These are phyloP conservation scores for Synergus umbraculus DNA, from an alignment of 2,888 invertebrate species.

Conservation along the genomic window DNA sequence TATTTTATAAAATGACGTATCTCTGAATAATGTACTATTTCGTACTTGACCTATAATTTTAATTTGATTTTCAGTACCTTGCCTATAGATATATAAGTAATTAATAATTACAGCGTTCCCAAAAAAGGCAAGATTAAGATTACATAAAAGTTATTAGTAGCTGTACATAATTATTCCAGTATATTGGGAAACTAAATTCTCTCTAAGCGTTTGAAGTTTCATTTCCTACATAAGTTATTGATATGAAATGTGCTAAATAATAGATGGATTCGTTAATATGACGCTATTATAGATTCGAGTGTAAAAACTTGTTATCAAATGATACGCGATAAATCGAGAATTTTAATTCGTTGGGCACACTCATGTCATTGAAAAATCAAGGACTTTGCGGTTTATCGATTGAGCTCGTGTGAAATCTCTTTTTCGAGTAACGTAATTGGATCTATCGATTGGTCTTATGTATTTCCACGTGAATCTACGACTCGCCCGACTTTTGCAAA, in stretches of 20 bases:
- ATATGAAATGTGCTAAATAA: constrained; percentile 17
- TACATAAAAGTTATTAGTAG: too few relatives aligned
- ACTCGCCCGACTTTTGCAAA: constrained; percentile 49
- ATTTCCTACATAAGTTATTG: background rate
- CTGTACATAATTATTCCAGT: background rate
- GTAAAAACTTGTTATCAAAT: constrained; percentile 1
- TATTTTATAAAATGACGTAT: background rate
- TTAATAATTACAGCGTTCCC: too few relatives aligned
- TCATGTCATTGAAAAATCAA: constrained; percentile 34
- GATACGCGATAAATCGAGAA: constrained; percentile 20
- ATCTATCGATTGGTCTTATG: constrained; percentile 8
- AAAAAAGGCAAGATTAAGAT: too few relatives aligned
- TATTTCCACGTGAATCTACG: constrained; percentile 24
- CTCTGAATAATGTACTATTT: background rate
- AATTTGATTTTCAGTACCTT: background rate
- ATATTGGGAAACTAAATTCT: background rate
- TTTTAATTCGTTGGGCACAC: constrained; percentile 16
- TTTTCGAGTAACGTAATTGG: constrained; percentile 16
- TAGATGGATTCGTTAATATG: constrained; percentile 21
- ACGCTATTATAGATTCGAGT: constrained; percentile 1
- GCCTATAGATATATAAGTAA: too few relatives aligned
- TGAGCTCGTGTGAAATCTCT: constrained; percentile 18
- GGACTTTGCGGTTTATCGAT: constrained; percentile 26
- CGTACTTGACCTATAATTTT: background rate
- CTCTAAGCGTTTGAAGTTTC: background rate